Base-by-base conservation (phyloP, 2,888 invertebrate species). In the Xanthia togata region DNA sequence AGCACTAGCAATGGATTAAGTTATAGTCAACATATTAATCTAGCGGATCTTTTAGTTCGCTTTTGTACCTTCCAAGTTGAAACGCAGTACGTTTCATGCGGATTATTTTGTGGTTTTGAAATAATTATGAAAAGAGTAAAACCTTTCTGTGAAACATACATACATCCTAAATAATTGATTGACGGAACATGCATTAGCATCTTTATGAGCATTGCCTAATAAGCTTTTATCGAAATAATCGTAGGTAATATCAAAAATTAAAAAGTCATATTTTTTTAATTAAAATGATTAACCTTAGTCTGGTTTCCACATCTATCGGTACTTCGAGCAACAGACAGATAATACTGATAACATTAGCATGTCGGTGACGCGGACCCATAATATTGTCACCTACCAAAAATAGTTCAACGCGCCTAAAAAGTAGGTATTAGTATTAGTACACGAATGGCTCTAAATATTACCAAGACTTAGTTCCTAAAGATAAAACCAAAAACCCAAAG, bases 1-100 rank as follows among this genome's bases (percentile, higher is more conserved):
- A 83, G 72, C 76, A 62, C 82, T 35, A 70, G 35, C 65, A 55
- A 73, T 70, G 53, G 83, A 87, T 89, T 85, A 89, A 60, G 11
- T 73, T 67, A 68, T 73, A 73, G 63, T 68, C 69, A 70, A 83
- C 73, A 63, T 38, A 59, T 59, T 81, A 73, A 65, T 65, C 59
- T 47, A 80, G 44, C 12, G 64, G 31, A 73, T 78, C 78, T 78
- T 55, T 64, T 5, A 41, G 17, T 23, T 8, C 23, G 35, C 50
- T 59, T 68, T 65, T 71, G n/a, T 64, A 23, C 44, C 26, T 47
- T 64, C 38, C 11, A 31, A 64, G 35, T 78, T 41, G 35, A 60
- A 68, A 68, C 17, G 20, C 35, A 57, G 47, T 44, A 20, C 47
- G n/a, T 31, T 38, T 14, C 11, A 79, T 3, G 47, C 23, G 26